Evolutionary conservation across 2,113 vertebrate genomes (phyloP), one percentile per base, ranked within the genome.

Genomic region (Embiotoca jacksoni): DNA sequence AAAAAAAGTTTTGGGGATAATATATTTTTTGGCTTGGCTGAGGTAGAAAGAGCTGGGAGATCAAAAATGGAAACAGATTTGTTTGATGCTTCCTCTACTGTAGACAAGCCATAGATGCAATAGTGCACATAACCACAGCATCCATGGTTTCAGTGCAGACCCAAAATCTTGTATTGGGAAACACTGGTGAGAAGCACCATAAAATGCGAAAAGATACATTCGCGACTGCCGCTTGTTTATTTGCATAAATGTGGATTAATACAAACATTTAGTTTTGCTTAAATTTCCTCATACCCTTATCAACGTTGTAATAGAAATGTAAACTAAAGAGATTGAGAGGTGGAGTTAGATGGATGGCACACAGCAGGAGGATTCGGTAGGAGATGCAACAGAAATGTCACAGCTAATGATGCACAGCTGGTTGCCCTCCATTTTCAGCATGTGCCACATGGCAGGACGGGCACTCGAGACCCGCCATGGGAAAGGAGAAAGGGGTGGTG

Each of bases 381-480:
- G 70, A 77, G 47, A 82, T 50, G 39, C 50, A 75, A 78, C 61
- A 83, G 80, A 90, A 90, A 90, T 88, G 83, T 86, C 90, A 87
- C 80, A 86, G 78, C 74, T 75, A 89, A 78, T 73, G 72, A 76
- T 32, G 52, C 89, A 84, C 81, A 90, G 81, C 77, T 78, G 72
- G 86, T 60, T 65, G 59, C 56, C 75, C 50, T 81, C 80, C 62
- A 72, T 67, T 77, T 68, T 55, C 70, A 62, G 83, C 68, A 70
- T 32, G 78, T 46, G 74, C 58, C 72, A 80, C 86, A 86, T 61
- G 82, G 72, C 71, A 72, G 57, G 71, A 67, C 30, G 10, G 31
- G 68, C 70, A 73, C 47, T 67, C 65, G 4, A 78, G 53, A 78
- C 61, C 68, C 35, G 67, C 62, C 55, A 56, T 68, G 63, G 46